Conservation (phyloP, 1,140 invertebrate species). For the Contarinia nasturtii region DNA sequence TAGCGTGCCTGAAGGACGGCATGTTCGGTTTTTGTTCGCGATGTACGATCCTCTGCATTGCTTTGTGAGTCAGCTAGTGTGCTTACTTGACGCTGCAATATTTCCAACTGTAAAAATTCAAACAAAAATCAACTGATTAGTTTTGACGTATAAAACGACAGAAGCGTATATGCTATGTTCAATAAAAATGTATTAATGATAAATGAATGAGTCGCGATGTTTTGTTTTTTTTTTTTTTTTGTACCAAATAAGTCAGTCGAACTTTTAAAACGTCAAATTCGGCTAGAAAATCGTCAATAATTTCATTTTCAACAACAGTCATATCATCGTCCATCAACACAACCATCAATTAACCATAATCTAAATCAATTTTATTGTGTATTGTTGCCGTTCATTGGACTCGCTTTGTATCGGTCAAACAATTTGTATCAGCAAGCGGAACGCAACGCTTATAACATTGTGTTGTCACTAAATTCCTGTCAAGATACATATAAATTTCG, state of each 20-base stretch:
- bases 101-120: slow-evolving; percentile 47
- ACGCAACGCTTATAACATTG: too few relatives aligned
- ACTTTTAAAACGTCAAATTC: neutral
- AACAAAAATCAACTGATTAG: slow-evolving; percentile 5
- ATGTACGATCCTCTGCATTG: slow-evolving; percentile 68
- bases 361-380: too few relatives aligned
- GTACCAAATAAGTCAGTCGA: neutral
- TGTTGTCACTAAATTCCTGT: too few relatives aligned
- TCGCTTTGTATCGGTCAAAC: too few relatives aligned
- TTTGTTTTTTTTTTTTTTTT: neutral
- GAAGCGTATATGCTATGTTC: neutral
- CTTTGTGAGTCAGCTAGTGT: slow-evolving; percentile 67
- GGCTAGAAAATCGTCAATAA: slow-evolving; percentile 1
- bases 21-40: slow-evolving; percentile 75
- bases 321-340: too few relatives aligned
- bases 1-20: slow-evolving; percentile 71
- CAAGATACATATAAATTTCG: too few relatives aligned
- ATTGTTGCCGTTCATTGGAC: too few relatives aligned
- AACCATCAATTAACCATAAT: too few relatives aligned
- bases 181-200: neutral
- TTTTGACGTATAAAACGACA: too few relatives aligned
- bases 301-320: neutral
- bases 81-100: slow-evolving; percentile 77
- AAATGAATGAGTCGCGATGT: neutral
- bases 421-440: too few relatives aligned